Percentiles rank a stretch among this genome's conserved stretches.
phyloP scores from a whole-genome alignment of 2,113 vertebrate species.

The Orcinus orca region DNA sequence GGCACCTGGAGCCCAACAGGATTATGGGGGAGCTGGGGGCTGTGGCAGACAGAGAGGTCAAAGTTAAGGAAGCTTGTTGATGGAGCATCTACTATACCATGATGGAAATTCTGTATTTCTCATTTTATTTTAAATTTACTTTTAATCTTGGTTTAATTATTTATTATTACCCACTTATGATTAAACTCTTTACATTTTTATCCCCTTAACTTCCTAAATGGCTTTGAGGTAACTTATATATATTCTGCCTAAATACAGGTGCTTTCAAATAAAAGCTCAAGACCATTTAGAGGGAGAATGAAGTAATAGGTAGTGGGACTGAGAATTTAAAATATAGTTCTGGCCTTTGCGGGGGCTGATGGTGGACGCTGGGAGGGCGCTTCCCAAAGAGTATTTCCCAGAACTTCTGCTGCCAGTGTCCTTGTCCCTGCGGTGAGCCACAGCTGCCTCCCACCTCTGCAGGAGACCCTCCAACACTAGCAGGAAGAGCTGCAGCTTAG shows the following conservation, averaged over 20 bases:
- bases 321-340: background rate
- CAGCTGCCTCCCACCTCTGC: no score
- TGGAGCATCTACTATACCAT: rapidly evolving
- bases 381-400: no score
- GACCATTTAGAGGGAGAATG: background rate
- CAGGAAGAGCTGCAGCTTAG: background rate
- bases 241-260: background rate
- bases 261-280: background rate
- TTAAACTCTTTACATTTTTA: background rate
- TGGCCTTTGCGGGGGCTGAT: background rate
- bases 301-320: background rate
- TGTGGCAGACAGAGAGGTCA: background rate
- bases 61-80: background rate
- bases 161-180: background rate
- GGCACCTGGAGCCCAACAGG: rapidly evolving
- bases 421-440: no score
- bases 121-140: background rate
- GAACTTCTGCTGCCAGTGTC: no score
- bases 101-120: background rate
- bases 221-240: background rate
- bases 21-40: no score
- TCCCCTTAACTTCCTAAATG: background rate
- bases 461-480: no score
- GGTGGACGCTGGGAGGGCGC: no score
- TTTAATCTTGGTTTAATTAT: background rate